A percentile compares a stretch with the other conserved stretches of the same genome.
Conservation (phyloP, 1,140 invertebrate genomes). For the Dendrolimus kikuchii region DNA sequence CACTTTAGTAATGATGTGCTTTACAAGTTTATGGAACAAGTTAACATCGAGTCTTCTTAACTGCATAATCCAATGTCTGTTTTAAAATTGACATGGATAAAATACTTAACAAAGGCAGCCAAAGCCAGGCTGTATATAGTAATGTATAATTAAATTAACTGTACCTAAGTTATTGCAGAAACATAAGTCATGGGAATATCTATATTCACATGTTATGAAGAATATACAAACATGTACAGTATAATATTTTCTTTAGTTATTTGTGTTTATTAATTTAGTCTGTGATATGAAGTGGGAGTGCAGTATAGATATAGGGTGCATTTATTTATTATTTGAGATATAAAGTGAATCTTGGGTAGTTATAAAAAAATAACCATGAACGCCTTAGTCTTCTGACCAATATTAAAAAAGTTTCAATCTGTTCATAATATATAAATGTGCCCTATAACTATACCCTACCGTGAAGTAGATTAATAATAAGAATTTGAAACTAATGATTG, state of each 20-base stretch:
- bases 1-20: constrained; percentile 69
- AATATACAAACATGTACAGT: not conserved
- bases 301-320: too few species aligned
- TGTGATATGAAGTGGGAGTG: too few species aligned
- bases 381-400: too few species aligned
- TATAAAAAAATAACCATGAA: too few species aligned
- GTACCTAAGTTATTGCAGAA: constrained; percentile 2
- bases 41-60: constrained; percentile 62
- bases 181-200: not conserved
- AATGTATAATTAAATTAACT: not conserved
- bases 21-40: constrained; percentile 57
- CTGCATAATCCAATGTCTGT: constrained; percentile 54
- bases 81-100: constrained; percentile 33
- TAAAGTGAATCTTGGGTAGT: too few species aligned
- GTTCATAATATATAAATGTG: too few species aligned
- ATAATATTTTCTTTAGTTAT: constrained; percentile 1
- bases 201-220: not conserved
- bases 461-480: too few species aligned
- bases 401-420: too few species aligned
- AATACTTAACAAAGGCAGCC: constrained; percentile 2
- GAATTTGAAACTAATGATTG: too few species aligned
- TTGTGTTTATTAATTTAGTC: too few species aligned
- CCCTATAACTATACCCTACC: too few species aligned
- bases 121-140: constrained; percentile 1
- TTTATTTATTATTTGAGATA: too few species aligned